These are phyloP conservation scores for Nilaparvata lugens DNA, from an alignment of 1,140 invertebrate genomes.

Conservation along the genomic window DNA sequence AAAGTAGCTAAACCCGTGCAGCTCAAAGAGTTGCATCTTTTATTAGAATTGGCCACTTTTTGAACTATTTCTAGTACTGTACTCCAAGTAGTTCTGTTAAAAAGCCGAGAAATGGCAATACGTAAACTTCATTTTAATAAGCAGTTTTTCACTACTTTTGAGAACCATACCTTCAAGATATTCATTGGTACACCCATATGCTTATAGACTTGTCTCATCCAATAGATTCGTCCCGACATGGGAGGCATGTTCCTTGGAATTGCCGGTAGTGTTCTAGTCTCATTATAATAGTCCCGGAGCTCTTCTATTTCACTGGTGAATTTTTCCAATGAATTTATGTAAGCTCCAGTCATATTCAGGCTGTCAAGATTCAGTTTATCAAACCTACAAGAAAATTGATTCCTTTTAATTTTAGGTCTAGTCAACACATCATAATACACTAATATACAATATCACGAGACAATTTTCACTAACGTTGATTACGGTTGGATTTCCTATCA, in stretches of 20 bases:
- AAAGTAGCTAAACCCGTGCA: too few species aligned
- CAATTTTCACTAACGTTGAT: too few species aligned
- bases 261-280: slow-evolving; percentile 52
- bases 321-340: slow-evolving; percentile 52
- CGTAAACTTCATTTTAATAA: too few species aligned
- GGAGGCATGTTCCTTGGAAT: slow-evolving; percentile 55
- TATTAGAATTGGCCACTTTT: background rate
- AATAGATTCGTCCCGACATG: slow-evolving; percentile 54
- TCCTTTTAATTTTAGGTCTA: too few species aligned
- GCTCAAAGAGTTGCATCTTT: too few species aligned
- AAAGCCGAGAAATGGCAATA: too few species aligned
- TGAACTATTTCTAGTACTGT: too few species aligned
- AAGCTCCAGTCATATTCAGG: slow-evolving; percentile 56
- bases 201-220: slow-evolving; percentile 57
- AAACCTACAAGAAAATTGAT: slow-evolving; percentile 40
- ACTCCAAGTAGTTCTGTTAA: too few species aligned
- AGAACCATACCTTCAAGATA: slow-evolving; percentile 41
- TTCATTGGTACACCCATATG: slow-evolving; percentile 55
- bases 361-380: slow-evolving; percentile 55
- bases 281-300: slow-evolving; percentile 57
- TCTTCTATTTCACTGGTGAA: slow-evolving; percentile 54
- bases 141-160: too few species aligned
- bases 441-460: too few species aligned
- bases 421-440: too few species aligned
- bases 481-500: too few species aligned